Conservation (phyloP, 1,140 invertebrate genomes). For the Paraescarpia echinospica region DNA sequence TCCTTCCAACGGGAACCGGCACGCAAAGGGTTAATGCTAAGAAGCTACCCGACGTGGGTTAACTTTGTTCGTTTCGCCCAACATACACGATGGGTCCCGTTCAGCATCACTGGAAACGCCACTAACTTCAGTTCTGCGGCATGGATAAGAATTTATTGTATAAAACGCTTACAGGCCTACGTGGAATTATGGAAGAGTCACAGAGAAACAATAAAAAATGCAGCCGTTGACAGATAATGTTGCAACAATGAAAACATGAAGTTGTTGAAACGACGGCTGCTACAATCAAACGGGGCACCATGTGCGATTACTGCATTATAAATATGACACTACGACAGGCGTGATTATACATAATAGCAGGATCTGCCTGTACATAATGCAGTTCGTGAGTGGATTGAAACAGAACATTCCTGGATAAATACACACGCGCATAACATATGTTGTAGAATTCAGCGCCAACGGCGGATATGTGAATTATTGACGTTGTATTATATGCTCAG, state of each 20-base stretch:
- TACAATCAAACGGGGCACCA: not conserved
- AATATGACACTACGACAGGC: not conserved
- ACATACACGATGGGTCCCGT: too few relatives aligned
- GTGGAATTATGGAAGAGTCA: not conserved
- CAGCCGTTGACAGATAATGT: not conserved
- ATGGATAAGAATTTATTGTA: not conserved
- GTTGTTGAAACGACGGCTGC: not conserved
- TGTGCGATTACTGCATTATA: not conserved
- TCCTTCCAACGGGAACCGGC: too few relatives aligned
- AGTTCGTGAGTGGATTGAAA: not conserved
- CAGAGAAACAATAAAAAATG: not conserved
- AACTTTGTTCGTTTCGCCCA: too few relatives aligned
- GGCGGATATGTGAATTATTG: not conserved
- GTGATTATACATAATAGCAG: not conserved
- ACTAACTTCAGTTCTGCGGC: too few relatives aligned
- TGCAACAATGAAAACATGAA: not conserved
- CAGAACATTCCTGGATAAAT: not conserved
- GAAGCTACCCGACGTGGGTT: too few relatives aligned
- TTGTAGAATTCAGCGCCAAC: not conserved
- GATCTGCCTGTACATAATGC: not conserved
- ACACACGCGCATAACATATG: not conserved
- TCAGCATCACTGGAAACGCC: too few relatives aligned
- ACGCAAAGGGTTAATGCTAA: too few relatives aligned
- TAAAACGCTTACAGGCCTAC: not conserved
- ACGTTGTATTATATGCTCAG: not conserved